Base-by-base conservation (phyloP, 1,140 invertebrate genomes). In the Stegodyphus dumicola region DNA sequence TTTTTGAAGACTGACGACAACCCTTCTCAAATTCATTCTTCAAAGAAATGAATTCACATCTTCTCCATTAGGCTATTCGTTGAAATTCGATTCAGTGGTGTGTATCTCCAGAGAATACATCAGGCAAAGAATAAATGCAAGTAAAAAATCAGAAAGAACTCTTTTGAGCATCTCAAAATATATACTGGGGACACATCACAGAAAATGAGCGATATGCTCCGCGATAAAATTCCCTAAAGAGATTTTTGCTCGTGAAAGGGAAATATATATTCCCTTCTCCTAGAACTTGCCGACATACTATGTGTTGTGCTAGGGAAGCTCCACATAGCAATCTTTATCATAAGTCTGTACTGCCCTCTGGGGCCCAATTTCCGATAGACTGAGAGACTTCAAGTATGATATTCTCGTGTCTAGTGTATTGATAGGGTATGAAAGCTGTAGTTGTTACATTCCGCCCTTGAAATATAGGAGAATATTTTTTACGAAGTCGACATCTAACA, bases 181-280 rank as follows among this genome's bases (percentile, higher is more conserved):
- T 73, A 73, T n/a, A 73, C 15, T 49, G 18, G 15, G 53, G 70
- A 73, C 51, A 73, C 70, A 73, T 17, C 15, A 15, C 53, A 52
- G 17, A 73, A 51, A n/a, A 73, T 73, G 53, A 73, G 53, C 53
- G 70, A 73, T 73, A 73, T 33, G 33, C 49, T n/a, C 10, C 70
- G n/a, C 6, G 49, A 9, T 2, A 17, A 73, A 73, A 73, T 52
- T 73, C 70, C 70, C 70, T 73, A n/a, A n/a, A 73, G 70, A 52
- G 70, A 52, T 5, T 52, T 73, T 73, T 52, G 15, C 49, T 52
- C 15, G 49, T 17, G 13, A n/a, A 73, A 73, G 17, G 70, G 70
- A 17, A 52, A 52, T 51, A 51, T 51, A 51, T 52, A 17, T 17
- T 51, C 17, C 70, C 7, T 52, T 73, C 15, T 11, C 5, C 11